Evolutionary conservation across 2,888 invertebrate genomes (phyloP), one percentile per base, ranked within the genome.

Genomic region (Harpalus rubripes): DNA sequence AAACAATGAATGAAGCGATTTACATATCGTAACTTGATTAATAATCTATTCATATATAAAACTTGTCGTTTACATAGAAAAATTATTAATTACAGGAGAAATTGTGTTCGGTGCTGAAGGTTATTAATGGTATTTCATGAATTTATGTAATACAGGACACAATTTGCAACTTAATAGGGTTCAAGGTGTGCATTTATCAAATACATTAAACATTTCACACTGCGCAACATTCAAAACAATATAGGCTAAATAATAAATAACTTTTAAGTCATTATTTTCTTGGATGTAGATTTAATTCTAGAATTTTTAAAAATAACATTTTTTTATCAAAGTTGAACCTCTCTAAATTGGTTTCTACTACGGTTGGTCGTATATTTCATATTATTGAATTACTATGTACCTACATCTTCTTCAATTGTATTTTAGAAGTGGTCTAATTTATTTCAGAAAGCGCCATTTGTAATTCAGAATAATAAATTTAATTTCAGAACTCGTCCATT

Each of bases 161-260:
- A 52, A 52, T 52, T 52, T 52, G 44, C 44, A 52, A 52, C 12
- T 52, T 52, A 52, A 52, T 52, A 52, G 44, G 44, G 44, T 52
- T 52, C 44, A 52, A 52, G 44, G 44, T 52, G 44, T 52, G 44
- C 44, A 52, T 52, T 52, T 12, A 52, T 52, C 7, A 52, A 52
- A 12, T 10, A 12, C 12, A 52, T 52, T 52, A 52, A 52, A 52
- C 44, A 52, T 52, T 52, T 52, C 44, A 52, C 44, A 52, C 44
- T 12, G 6, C 10, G 8, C 44, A 44, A 44, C 44, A 44, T 44
- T 44, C 7, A 44, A 44, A 44, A 44, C 3, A 3, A 44, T 10
- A 10, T 44, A 32, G 12, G 10, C 2, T 7, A 52, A 52, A 52
- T 12, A 52, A 52, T 52, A 52, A 52, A 12, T 3, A 52, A 52